Base-by-base conservation (phyloP, 2,888 invertebrate genomes). In the Epirrita christyi region DNA sequence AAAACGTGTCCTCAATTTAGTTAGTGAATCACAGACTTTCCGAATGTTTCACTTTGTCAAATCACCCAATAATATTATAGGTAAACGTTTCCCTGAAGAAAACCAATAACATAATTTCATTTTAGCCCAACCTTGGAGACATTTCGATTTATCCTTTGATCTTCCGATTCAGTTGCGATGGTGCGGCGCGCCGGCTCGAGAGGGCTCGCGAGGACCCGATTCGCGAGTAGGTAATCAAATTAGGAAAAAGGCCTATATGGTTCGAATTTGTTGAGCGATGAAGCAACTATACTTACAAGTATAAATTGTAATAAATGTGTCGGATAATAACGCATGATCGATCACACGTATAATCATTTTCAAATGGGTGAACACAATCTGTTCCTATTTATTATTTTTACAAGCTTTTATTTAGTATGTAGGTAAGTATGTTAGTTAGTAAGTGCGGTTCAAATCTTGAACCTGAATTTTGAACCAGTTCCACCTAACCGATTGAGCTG, bases 91-190 rank as follows among this genome's bases (percentile, higher is more conserved):
- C 67, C 64, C 54, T 70, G 55, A 61, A 62, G 61, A 62, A 68
- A 70, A 66, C 70, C 68, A 70, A 72, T 76, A 72, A 71, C 71
- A 73, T 77, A 77, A 80, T 78, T 77, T 76, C 71, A 79, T 78
- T 80, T 81, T 72, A 76, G 71, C 56, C 69, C 70, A 66, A 72
- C 72, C 75, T 76, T 73, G 71, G 73, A 77, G 74, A 74, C 75
- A 75, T 81, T 77, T 76, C 73, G 74, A 78, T 78, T 66, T 80
- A 80, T 78, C 75, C 78, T 81, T 81, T 82, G 81, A 83, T 81
- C 81, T 83, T 76, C 73, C 78, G 72, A 72, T 70, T 72, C 72
- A 70, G 73, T 72, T 71, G 70, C 68, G 66, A 66, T 68, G 67
- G 69, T 68, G 72, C 71, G 70, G 74, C 75, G 72, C 71, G 71